Conservation (phyloP, 2,888 invertebrate genomes). For the Serrognathus titanus region DNA sequence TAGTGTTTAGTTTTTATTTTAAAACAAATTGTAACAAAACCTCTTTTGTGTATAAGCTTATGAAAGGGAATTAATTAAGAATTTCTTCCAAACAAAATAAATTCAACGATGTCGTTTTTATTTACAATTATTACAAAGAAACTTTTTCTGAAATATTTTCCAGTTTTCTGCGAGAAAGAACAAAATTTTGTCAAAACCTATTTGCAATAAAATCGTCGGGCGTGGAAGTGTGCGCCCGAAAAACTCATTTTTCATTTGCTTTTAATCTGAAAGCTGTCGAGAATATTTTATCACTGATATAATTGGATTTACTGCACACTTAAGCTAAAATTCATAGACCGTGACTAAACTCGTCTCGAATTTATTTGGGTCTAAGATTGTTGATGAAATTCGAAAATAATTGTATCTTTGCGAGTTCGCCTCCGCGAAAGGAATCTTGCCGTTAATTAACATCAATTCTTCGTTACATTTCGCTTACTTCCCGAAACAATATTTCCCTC, state of each 20-base stretch:
- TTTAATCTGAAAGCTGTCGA: constrained; percentile 3
- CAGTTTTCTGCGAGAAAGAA: too few relatives aligned
- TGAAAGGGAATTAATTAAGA: too few relatives aligned
- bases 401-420: neutral
- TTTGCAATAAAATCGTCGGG: too few relatives aligned
- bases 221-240: neutral
- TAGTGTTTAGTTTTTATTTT: too few relatives aligned
- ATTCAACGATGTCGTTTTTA: too few relatives aligned
- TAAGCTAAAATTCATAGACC: constrained; percentile 12
- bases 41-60: too few relatives aligned
- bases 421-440: neutral
- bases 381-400: constrained; percentile 1
- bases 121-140: too few relatives aligned
- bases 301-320: constrained; percentile 5
- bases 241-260: constrained; percentile 1
- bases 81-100: too few relatives aligned
- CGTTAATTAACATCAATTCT: neutral
- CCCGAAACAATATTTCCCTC: too few relatives aligned
- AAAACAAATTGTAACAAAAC: too few relatives aligned
- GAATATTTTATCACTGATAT: constrained; percentile 4
- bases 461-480: neutral
- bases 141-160: too few relatives aligned
- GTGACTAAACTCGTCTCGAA: constrained; percentile 6
- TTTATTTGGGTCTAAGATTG: neutral
- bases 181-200: too few relatives aligned